Percentiles rank a stretch among this genome's conserved stretches.
Evolutionary conservation across 2,797 vertebrate species (phyloP).

Genomic region (Catamblyrhynchus diadema): DNA sequence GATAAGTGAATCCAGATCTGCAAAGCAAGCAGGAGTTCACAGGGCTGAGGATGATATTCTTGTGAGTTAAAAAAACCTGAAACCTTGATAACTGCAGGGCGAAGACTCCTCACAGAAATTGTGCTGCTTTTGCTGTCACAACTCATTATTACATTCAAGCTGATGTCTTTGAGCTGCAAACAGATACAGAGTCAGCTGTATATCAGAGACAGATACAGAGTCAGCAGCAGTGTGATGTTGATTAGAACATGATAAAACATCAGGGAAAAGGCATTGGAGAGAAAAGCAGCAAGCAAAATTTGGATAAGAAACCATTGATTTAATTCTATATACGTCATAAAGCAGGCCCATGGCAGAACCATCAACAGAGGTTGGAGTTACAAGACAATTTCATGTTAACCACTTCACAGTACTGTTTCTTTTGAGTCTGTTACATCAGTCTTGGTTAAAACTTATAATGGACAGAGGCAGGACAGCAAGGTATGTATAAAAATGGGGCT

Average conservation of each 20-base stretch:
- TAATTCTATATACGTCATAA: background rate
- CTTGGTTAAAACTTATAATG: background rate
- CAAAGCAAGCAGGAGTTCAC: conserved; percentile 5
- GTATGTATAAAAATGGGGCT: background rate
- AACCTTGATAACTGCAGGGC: background rate
- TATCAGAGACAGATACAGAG: background rate
- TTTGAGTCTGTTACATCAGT: background rate
- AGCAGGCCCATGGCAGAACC: background rate
- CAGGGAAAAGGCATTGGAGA: background rate
- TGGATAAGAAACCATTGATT: background rate
- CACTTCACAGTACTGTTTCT: background rate
- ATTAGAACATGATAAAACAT: background rate
- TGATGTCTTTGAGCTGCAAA: background rate
- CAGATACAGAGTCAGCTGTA: background rate
- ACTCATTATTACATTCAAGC: background rate
- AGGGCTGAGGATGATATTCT: background rate
- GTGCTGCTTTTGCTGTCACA: background rate
- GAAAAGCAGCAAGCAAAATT: background rate
- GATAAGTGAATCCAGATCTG: background rate
- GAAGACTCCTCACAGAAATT: background rate
- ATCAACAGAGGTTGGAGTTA: background rate
- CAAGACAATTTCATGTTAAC: background rate
- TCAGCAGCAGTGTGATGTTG: background rate
- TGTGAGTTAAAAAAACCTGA: background rate
- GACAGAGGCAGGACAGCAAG: background rate